Evolutionary conservation across 2,797 vertebrate genomes (phyloP).

Genomic region (Triplophysa yarkandensis): DNA sequence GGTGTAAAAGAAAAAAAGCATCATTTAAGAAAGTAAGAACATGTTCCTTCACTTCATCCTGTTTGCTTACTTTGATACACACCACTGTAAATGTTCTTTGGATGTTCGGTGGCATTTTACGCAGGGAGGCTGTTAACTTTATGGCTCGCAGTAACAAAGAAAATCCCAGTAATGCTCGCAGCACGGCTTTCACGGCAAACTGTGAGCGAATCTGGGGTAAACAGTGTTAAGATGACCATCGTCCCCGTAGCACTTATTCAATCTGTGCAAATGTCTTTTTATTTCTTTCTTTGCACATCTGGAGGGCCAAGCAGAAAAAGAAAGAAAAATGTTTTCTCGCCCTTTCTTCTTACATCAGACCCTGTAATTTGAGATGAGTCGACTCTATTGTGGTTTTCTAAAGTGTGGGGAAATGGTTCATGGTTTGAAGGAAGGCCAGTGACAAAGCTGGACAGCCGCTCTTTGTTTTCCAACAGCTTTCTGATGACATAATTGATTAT

Average conservation of each 20-base stretch:
- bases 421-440: conserved; percentile 49
- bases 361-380: conserved; percentile 54
- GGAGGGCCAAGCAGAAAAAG: conserved; percentile 14
- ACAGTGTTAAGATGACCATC: conserved; percentile 17
- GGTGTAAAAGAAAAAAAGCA: not conserved
- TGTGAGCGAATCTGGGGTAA: conserved; percentile 37
- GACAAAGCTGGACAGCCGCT: conserved; percentile 47
- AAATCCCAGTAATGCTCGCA: conserved; percentile 1
- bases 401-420: conserved; percentile 25
- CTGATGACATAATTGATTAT: conserved; percentile 51
- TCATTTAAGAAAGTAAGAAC: not conserved
- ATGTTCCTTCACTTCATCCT: not conserved
- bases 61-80: conserved; percentile 29
- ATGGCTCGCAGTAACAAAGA: not conserved
- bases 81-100: conserved; percentile 11
- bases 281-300: conserved; percentile 15
- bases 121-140: not conserved
- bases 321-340: not conserved
- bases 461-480: conserved; percentile 45
- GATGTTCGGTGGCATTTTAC: conserved; percentile 13
- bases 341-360: conserved; percentile 38
- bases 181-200: not conserved
- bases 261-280: conserved; percentile 8
- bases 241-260: conserved; percentile 2
- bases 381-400: conserved; percentile 39